Percentiles rank a stretch among this genome's conserved stretches.
phyloP scores from a whole-genome alignment of 2,797 vertebrate species.

The Cephalopachus bancanus region DNA sequence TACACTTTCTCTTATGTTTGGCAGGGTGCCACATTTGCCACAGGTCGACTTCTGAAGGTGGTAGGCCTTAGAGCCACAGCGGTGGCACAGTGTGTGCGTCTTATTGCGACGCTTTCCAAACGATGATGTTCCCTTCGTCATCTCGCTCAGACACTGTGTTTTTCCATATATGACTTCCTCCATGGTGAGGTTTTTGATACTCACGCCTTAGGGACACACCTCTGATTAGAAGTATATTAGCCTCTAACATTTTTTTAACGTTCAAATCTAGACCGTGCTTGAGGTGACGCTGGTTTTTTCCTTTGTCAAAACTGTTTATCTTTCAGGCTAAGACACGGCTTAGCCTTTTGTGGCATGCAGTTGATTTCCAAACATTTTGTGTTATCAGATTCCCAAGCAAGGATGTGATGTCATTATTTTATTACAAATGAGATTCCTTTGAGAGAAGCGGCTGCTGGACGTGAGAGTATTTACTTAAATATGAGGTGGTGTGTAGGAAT shows the following conservation, averaged over 20 bases:
- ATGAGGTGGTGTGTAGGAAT: background rate
- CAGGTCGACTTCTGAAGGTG: too few species aligned
- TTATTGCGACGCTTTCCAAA: too few species aligned
- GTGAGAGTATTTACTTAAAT: background rate
- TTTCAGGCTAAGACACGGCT: background rate
- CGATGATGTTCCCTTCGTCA: too few species aligned
- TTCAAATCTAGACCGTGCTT: conserved; percentile 21
- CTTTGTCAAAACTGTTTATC: background rate
- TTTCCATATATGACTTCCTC: background rate
- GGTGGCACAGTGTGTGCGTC: too few species aligned
- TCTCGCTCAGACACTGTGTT: too few species aligned
- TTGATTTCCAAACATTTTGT: conserved; percentile 8
- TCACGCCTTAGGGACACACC: background rate
- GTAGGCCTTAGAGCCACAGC: too few species aligned
- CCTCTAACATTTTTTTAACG: background rate
- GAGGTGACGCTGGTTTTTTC: background rate
- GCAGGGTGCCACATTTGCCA: too few species aligned
- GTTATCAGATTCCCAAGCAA: background rate
- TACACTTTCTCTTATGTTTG: too few species aligned
- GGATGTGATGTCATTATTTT: background rate
- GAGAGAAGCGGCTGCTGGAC: background rate
- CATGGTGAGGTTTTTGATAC: background rate
- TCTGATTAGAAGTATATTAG: background rate
- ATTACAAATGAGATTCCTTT: background rate
- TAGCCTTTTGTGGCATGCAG: background rate